Conservation (phyloP, 2,888 invertebrate genomes). For the Drosophila meridionalis region DNA sequence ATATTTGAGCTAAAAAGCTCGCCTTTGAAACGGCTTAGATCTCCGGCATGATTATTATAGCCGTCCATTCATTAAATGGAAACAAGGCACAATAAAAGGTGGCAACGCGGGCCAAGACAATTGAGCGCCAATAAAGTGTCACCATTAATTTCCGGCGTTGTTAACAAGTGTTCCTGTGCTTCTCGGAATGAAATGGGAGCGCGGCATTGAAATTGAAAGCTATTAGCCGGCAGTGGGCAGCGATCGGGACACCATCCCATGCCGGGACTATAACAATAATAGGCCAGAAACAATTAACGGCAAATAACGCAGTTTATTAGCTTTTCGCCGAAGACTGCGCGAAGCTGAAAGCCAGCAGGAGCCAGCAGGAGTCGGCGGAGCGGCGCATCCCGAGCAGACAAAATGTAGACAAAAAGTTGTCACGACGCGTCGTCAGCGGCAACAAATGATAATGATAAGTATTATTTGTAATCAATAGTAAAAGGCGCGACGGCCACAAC, state of each 20-base stretch:
- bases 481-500: conserved; percentile 41
- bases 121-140: conserved; percentile 72
- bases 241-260: conserved; percentile 4
- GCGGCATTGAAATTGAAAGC: conserved; percentile 64
- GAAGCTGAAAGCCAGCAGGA: neutral
- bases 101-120: conserved; percentile 26
- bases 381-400: conserved; percentile 34
- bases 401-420: conserved; percentile 56
- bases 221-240: conserved; percentile 2
- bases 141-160: conserved; percentile 72
- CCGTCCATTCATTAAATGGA: conserved; percentile 6
- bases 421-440: conserved; percentile 30
- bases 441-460: conserved; percentile 62
- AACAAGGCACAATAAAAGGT: conserved; percentile 5
- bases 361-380: neutral
- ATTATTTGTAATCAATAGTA: conserved; percentile 71
- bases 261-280: conserved; percentile 36
- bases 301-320: conserved; percentile 71
- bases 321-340: conserved; percentile 34
- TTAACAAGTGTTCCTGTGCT: conserved; percentile 45
- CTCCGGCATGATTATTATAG: neutral
- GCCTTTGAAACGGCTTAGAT: neutral
- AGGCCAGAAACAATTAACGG: conserved; percentile 62
- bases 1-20: neutral
- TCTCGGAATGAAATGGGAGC: conserved; percentile 14